Evolutionary conservation across 2,113 vertebrate species (phyloP).

Genomic region (Callospermophilus lateralis): DNA sequence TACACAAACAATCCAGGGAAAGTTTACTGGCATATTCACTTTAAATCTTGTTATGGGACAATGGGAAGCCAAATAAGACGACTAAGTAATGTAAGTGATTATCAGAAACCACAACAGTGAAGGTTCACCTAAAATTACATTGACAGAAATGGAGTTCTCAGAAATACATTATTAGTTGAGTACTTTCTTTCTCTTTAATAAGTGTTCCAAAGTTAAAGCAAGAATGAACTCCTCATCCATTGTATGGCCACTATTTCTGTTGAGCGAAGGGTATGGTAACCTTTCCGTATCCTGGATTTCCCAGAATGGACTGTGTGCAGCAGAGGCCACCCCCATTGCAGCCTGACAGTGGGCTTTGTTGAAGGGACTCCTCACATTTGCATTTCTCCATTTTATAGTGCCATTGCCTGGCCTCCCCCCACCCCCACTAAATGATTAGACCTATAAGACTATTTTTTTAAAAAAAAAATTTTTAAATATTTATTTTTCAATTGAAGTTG

Average conservation of each 20-base stretch:
- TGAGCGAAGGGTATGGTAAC: background rate
- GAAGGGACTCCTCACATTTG: background rate
- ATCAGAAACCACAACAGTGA: background rate
- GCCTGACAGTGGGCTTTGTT: background rate
- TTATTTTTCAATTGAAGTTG: too few relatives aligned
- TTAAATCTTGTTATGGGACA: conserved; percentile 36
- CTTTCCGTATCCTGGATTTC: background rate
- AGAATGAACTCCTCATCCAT: background rate
- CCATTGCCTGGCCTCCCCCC: background rate
- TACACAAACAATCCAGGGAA: background rate
- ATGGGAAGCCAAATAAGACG: background rate
- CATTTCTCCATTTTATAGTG: background rate
- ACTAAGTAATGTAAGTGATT: background rate
- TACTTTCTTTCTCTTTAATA: background rate
- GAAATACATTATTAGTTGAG: background rate
- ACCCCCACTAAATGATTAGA: background rate
- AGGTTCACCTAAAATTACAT: background rate
- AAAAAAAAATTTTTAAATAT: too few relatives aligned
- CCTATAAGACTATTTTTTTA: background rate
- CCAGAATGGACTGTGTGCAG: background rate
- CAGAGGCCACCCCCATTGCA: background rate
- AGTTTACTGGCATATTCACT: background rate
- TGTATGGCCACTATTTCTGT: background rate
- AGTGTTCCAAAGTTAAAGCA: background rate
- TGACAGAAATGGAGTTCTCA: background rate